Base-by-base conservation (phyloP, 1,140 invertebrate species). In the Nasonia longicornis region DNA sequence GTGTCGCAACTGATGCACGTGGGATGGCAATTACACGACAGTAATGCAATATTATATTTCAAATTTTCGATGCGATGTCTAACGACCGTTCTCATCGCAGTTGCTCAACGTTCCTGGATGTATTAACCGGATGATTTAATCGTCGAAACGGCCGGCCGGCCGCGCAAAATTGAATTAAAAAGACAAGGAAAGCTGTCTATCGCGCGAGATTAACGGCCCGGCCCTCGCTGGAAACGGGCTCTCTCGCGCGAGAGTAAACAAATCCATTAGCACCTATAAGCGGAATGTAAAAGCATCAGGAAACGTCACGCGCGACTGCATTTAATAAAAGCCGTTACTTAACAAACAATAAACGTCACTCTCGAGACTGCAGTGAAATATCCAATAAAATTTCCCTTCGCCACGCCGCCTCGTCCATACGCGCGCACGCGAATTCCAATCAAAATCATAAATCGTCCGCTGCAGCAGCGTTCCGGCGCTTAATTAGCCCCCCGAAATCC, bases 361-460 rank as follows among this genome's bases (percentile, higher is more conserved):
- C 12, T 58, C 12, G 45, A 26, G 10, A 63, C 4, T 26, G 26
- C 22, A 29, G 22, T 2, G 22, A 7, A 69, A 35, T 35, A 35
- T n/a, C 26, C 64, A 45, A 77, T 77, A 77, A 77, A 77, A 77
- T 64, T 69, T 26, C 20, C 3, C 35, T 22, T 26, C 64, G 14
- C 20, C 45, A 0, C 66, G 2, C 26, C 29, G 3, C 22, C 35
- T 52, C 26, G 35, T 14, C 66, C 12, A 26, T 26, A 26, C 26
- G 22, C 22, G 10, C 22, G 10, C 22, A 26, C 22, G 7, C 26
- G 31, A 52, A 63, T 79, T 70, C 69, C 77, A 71, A 72, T 72
- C 11, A 16, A 70, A 70, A 26, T 70, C 76, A 52, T 78, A 78
- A 78, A 78, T 78, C 66, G 42, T 12, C 20, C 10, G 11, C 16